Base-by-base conservation (phyloP, 2,888 invertebrate genomes). In the Germaria angustata region DNA sequence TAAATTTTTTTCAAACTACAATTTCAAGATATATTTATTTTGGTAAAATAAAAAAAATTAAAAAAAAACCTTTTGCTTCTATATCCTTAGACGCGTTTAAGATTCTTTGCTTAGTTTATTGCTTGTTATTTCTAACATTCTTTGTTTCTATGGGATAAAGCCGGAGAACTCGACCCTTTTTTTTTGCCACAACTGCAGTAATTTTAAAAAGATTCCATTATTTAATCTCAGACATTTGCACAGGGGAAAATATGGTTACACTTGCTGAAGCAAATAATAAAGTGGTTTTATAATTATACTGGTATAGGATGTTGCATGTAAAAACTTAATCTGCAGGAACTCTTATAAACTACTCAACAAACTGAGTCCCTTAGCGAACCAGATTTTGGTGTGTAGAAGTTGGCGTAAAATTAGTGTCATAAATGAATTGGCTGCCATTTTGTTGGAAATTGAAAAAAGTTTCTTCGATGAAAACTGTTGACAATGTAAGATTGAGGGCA, bases 151-250 rank as follows among this genome's bases (percentile, higher is more conserved):
- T 46, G 8, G 32, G 46, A 13, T 32, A 41, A 39, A 32, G 57
- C 39, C 36, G 9, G n/a, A 66, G 57, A 44, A 73, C 59, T 61
- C 44, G 34, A 73, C 59, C 66, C 41, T 36, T 51, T 73, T 73
- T 79, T 17, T 44, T 51, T 28, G 69, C 39, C 36, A 46, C 69
- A 78, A 34, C 34, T 66, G 28, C 15, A 51, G 32, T 28, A 51
- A 24, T 41, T 69, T 51, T 4, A 24, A 44, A 46, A 36, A 44
- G n/a, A 68, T 11, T 4, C 15, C 32, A 59, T 41, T 44, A 41
- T 41, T 34, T 8, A 28, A 5, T n/a, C 39, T 39, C 9, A 24
- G 22, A 32, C 66, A 68, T 24, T 39, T 57, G 2, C 8, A 28
- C 41, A 44, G 34, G 49, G 15, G 5, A 57, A 66, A 36, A 34